These are phyloP conservation scores for Sycophaga agraensis DNA, from an alignment of 1,140 invertebrate species.

Conservation along the genomic window DNA sequence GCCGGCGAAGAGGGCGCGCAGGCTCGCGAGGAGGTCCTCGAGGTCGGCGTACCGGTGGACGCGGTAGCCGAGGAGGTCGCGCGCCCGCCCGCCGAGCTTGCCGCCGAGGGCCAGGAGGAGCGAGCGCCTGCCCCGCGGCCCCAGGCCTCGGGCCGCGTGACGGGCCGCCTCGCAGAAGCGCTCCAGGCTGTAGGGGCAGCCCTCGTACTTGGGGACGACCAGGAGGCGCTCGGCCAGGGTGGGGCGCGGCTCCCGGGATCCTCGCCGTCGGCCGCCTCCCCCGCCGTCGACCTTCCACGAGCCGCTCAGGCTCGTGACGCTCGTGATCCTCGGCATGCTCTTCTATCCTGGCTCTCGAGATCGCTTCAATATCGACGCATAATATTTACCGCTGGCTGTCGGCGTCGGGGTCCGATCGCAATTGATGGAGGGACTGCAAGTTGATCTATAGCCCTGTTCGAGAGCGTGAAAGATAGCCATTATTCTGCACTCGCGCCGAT, in stretches of 20 bases:
- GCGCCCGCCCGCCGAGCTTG: not conserved
- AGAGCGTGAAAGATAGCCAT: too few species aligned
- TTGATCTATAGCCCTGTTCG: too few species aligned
- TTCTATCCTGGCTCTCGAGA: not conserved
- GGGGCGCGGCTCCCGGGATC: not conserved
- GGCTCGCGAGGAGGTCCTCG: not conserved
- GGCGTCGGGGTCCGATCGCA: too few species aligned
- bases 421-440: too few species aligned
- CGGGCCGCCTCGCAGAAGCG: not conserved
- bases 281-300: not conserved
- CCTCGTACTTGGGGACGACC: constrained; percentile 24
- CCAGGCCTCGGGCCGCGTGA: not conserved
- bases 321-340: not conserved
- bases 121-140: not conserved
- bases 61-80: not conserved
- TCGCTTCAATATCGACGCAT: too few species aligned
- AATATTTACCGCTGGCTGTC: too few species aligned
- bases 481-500: too few species aligned
- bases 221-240: not conserved
- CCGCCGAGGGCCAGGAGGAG: not conserved
- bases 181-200: not conserved
- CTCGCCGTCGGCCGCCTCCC: not conserved
- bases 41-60: not conserved
- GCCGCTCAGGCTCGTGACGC: not conserved
- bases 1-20: not conserved